phyloP scores from a whole-genome alignment of 2,797 vertebrate species.

The Pogonophryne albipinna region DNA sequence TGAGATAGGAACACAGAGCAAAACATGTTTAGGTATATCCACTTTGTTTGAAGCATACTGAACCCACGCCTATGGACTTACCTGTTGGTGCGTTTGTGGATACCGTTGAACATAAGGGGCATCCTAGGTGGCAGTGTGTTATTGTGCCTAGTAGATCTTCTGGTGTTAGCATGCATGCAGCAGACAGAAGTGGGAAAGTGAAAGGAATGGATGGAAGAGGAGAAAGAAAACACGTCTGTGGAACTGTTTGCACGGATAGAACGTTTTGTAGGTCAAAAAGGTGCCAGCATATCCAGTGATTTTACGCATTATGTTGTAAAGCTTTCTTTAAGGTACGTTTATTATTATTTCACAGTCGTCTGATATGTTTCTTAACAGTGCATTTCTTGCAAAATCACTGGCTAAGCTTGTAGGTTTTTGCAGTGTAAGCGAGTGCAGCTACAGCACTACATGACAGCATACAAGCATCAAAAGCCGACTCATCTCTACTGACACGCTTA shows the following conservation, averaged over 20 bases:
- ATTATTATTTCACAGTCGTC: not conserved
- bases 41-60: slow-evolving; percentile 47
- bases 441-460: slow-evolving; percentile 20
- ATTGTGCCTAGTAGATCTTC: slow-evolving; percentile 87
- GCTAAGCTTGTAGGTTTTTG: slow-evolving; percentile 47
- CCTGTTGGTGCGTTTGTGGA: slow-evolving; percentile 87
- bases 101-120: slow-evolving; percentile 89
- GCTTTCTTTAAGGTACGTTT: not conserved
- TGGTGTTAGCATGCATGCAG: slow-evolving; percentile 80
- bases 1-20: not conserved
- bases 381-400: slow-evolving; percentile 53
- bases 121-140: slow-evolving; percentile 90
- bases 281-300: slow-evolving; percentile 64
- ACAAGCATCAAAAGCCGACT: slow-evolving; percentile 29
- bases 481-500: slow-evolving; percentile 6
- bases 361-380: slow-evolving; percentile 9
- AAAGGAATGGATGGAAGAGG: slow-evolving; percentile 36
- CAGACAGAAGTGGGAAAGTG: slow-evolving; percentile 52
- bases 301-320: slow-evolving; percentile 1
- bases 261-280: slow-evolving; percentile 23
- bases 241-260: slow-evolving; percentile 28
- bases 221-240: slow-evolving; percentile 33
- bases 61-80: slow-evolving; percentile 77
- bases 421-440: slow-evolving; percentile 39
- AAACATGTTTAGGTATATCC: not conserved